Percentiles rank a stretch among this genome's conserved stretches.
Conservation (phyloP, 2,113 vertebrate species). For the Microcebus murinus region DNA sequence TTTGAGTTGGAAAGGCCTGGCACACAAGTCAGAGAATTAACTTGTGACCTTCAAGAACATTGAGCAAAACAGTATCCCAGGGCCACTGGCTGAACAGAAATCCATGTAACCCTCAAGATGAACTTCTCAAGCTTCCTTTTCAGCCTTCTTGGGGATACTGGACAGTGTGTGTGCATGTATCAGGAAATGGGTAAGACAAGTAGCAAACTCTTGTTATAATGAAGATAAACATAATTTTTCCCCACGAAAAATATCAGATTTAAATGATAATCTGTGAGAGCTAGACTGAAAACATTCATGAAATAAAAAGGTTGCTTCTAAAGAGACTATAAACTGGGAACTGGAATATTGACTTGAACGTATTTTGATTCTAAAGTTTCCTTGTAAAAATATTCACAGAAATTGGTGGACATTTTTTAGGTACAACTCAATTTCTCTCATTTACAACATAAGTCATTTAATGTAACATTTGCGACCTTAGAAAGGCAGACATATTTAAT, state of each 20-base stretch:
- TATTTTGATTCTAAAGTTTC: slow-evolving; percentile 60
- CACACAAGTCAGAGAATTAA: slow-evolving; percentile 48
- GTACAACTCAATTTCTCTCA: slow-evolving; percentile 79
- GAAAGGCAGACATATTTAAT: slow-evolving; percentile 83
- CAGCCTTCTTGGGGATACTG: slow-evolving; percentile 18
- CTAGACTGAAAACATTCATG: background rate
- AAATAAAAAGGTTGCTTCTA: slow-evolving; percentile 29
- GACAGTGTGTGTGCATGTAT: background rate
- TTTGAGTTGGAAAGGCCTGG: slow-evolving; percentile 48
- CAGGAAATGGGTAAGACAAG: slow-evolving; percentile 56
- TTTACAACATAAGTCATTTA: slow-evolving; percentile 82
- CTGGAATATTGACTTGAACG: slow-evolving; percentile 71
- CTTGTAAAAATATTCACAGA: slow-evolving; percentile 80
- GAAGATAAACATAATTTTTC: slow-evolving; percentile 59
- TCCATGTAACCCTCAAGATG: background rate
- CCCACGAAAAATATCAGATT: slow-evolving; percentile 10
- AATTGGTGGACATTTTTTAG: slow-evolving; percentile 68
- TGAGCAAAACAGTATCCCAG: background rate
- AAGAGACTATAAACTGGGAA: slow-evolving; percentile 31
- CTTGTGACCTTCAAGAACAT: slow-evolving; percentile 2
- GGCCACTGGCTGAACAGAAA: background rate
- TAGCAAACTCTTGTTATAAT: slow-evolving; percentile 44
- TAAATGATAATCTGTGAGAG: background rate
- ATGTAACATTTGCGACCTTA: slow-evolving; percentile 80
- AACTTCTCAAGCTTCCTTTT: slow-evolving; percentile 24